Evolutionary conservation across 2,888 invertebrate genomes (phyloP).

Genomic region (Plusia festucae): DNA sequence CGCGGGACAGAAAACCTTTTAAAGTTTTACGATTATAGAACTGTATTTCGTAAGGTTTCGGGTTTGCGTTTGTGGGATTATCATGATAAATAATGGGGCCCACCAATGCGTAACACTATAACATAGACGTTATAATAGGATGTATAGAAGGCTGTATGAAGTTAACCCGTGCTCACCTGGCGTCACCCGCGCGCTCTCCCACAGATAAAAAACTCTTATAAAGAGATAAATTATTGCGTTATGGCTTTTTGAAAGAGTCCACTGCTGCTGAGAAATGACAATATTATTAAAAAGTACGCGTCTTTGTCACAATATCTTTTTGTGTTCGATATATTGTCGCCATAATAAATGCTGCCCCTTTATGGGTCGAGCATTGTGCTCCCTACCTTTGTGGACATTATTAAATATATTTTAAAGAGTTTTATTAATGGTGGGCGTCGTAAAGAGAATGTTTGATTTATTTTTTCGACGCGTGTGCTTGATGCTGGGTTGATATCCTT

Average conservation of each 20-base stretch:
- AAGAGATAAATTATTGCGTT: slow-evolving; percentile 89
- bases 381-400: slow-evolving; percentile 87
- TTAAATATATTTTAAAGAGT: slow-evolving; percentile 89
- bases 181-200: slow-evolving; percentile 76
- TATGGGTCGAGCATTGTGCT: slow-evolving; percentile 86
- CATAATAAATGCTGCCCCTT: slow-evolving; percentile 89
- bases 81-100: slow-evolving; percentile 48
- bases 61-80: slow-evolving; percentile 16
- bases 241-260: slow-evolving; percentile 90
- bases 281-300: slow-evolving; percentile 89
- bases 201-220: slow-evolving; percentile 88
- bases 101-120: slow-evolving; percentile 53
- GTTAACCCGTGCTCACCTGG: slow-evolving; percentile 88
- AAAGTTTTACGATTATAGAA: neutral
- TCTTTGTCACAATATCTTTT: slow-evolving; percentile 90
- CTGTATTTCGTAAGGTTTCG: neutral
- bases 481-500: slow-evolving; percentile 78
- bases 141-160: slow-evolving; percentile 68
- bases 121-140: slow-evolving; percentile 56
- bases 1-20: neutral
- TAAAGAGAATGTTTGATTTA: slow-evolving; percentile 86
- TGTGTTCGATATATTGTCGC: slow-evolving; percentile 89
- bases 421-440: slow-evolving; percentile 89
- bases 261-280: slow-evolving; percentile 90
- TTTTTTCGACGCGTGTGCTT: slow-evolving; percentile 89